Base-by-base conservation (phyloP, 1,140 invertebrate species). In the Holotrichia oblita region DNA sequence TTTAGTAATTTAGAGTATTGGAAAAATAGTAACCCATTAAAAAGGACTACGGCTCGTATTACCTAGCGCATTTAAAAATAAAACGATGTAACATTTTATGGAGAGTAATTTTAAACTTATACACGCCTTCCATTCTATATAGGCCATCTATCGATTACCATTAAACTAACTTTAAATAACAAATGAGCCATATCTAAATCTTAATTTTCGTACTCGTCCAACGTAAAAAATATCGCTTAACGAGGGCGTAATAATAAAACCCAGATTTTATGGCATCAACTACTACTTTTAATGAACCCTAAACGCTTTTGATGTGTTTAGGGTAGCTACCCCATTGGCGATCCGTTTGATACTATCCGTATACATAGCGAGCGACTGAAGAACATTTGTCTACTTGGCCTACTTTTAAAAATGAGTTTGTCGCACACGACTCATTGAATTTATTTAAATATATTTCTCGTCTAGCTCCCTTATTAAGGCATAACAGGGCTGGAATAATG, bases 361-460 rank as follows among this genome's bases (percentile, higher is more conserved):
- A 4, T 34, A 34, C 4, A 34, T 34, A 34, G 4, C 27, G 14
- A 55, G 17, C 14, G 48, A 14, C 0, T 55, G 14, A 6, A 17
- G 14, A 0, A 10, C 17, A 17, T 55, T 17, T 17, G 6, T 2
- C n/a, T 55, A 17, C 48, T 6, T 55, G 48, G 48, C 14, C 48
- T 55, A 55, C 12, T 55, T 55, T 55, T 55, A 55, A 17, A 55
- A 55, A 2, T 55, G 6, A 55, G 6, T 69, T 12, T 22, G 22
- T 69, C 61, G 20, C 22, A 24, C 61, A 34, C 61, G 61, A 69
- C 17, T 69, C 61, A 69, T 69, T 34, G 61, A 20, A 69, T 69
- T 55, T 69, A 69, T 69, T 69, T 24, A 22, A 69, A 69, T 27
- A 69, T 22, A 24, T 69, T 27, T 22, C 8, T 22, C 61, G 8